A percentile compares a stretch with the other conserved stretches of the same genome.
Evolutionary conservation across 2,797 vertebrate species (phyloP).

Genomic region (Cuniculus paca): DNA sequence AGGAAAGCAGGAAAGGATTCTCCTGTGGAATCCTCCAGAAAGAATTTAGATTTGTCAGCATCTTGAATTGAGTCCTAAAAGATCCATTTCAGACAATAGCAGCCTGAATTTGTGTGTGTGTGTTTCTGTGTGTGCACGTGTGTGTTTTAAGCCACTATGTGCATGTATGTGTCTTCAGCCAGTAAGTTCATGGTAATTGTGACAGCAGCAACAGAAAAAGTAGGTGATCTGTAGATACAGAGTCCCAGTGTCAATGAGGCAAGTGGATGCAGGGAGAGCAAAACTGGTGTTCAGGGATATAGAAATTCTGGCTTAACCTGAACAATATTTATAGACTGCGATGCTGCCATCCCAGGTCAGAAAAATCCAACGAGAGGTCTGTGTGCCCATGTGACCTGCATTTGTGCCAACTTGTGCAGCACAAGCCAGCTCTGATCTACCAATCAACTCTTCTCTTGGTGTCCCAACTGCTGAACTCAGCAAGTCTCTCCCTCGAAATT

Average conservation of each 20-base stretch:
- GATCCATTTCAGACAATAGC: background rate
- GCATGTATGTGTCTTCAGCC: background rate
- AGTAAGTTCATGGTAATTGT: background rate
- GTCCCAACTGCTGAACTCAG: constrained; percentile 6
- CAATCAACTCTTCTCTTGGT: background rate
- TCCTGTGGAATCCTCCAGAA: background rate
- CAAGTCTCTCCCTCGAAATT: background rate
- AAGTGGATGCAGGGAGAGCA: background rate
- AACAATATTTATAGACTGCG: background rate
- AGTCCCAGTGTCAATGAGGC: background rate
- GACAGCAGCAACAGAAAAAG: background rate
- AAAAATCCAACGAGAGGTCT: background rate
- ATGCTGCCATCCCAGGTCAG: background rate
- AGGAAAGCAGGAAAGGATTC: background rate
- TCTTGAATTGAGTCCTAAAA: background rate
- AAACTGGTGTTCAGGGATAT: background rate
- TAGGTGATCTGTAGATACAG: background rate
- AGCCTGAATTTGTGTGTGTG: background rate
- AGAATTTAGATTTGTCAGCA: background rate
- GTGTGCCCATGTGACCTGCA: background rate
- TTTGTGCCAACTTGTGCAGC: background rate
- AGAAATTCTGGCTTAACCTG: background rate
- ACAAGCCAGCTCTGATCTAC: background rate
- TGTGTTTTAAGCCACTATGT: background rate
- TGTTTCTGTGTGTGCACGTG: no score